Evolutionary conservation across 2,888 invertebrate genomes (phyloP).

Genomic region (Perithous albicinctus): DNA sequence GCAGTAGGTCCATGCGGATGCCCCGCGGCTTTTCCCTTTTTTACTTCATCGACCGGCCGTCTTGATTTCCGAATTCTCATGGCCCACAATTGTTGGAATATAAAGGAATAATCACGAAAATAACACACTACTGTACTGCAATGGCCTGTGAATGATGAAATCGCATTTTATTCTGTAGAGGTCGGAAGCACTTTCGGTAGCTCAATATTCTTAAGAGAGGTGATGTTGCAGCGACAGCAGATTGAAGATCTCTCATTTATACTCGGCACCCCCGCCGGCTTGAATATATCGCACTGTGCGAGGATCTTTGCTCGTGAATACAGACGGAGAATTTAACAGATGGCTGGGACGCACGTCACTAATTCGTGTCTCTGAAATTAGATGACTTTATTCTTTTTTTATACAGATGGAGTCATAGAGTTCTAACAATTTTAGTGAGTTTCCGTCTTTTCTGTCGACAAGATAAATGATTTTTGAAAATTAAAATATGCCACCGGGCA

Average conservation of each 20-base stretch:
- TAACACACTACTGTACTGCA: conserved; percentile 15
- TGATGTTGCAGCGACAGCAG: background rate
- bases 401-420: background rate
- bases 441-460: conserved; percentile 27
- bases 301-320: conserved; percentile 23
- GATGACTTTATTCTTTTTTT: conserved; percentile 42
- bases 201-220: conserved; percentile 26
- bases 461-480: conserved; percentile 29
- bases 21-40: conserved; percentile 42
- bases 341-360: conserved; percentile 35
- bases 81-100: conserved; percentile 30
- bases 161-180: conserved; percentile 41
- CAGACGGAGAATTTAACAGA: conserved; percentile 54
- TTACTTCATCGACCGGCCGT: conserved; percentile 35
- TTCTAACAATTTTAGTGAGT: conserved; percentile 13
- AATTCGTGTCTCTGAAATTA: conserved; percentile 61
- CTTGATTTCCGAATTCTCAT: conserved; percentile 30
- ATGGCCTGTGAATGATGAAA: conserved; percentile 43
- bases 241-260: conserved; percentile 23
- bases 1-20: conserved; percentile 43
- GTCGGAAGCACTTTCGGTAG: conserved; percentile 63
- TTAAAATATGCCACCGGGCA: conserved; percentile 8
- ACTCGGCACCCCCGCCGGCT: conserved; percentile 59
- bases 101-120: conserved; percentile 34
- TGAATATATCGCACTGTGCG: conserved; percentile 43